Evolutionary conservation across 1,140 invertebrate species (phyloP), one percentile per base, ranked within the genome.

Genomic region (Conus betulinus): DNA sequence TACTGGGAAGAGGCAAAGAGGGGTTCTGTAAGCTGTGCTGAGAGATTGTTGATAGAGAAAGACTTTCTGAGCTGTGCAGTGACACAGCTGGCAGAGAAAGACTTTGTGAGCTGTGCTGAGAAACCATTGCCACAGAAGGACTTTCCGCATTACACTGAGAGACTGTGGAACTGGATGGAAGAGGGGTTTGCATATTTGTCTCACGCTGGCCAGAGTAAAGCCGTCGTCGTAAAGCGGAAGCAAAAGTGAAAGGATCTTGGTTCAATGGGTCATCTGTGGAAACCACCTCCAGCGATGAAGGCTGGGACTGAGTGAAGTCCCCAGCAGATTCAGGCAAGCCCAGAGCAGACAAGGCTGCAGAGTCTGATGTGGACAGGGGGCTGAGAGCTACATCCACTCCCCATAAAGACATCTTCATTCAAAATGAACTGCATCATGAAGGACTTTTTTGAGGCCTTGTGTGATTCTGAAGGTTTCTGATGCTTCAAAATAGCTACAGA

Each of bases 331-430:
- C 57, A 8, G 57, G 57, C 8, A 15, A 60, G 15, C 15, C 57
- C 8, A 60, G 15, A 15, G 57, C 8, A 60, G 57, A 60, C 57
- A 11, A 15, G 57, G 57, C 57, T 60, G 57, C 57, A 11, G 84
- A 85, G n/a, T 4, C 51, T 39, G 51, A 57, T 5, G 23, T 27
- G 25, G 25, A 67, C 57, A 85, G 25, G 25, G 25, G 15, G 57
- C 57, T 67, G 57, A 27, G 84, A 67, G 63, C 57, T 27, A 15
- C 20, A 4, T 20, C 17, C 57, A 11, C 57, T 55, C 63, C 60
- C 84, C 84, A 85, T 85, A 25, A 85, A 85, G 11, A 67, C 67
- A 63, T 85, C 84, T 74, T 51, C 27, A 27, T 74, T 74, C 10
- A 85, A 67, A 20, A 85, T 85, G 39, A 20, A 23, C 63, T 76